A percentile compares a stretch with the other conserved stretches of the same genome.
Evolutionary conservation across 2,113 vertebrate genomes (phyloP).

Genomic region (Actinemys pallida): DNA sequence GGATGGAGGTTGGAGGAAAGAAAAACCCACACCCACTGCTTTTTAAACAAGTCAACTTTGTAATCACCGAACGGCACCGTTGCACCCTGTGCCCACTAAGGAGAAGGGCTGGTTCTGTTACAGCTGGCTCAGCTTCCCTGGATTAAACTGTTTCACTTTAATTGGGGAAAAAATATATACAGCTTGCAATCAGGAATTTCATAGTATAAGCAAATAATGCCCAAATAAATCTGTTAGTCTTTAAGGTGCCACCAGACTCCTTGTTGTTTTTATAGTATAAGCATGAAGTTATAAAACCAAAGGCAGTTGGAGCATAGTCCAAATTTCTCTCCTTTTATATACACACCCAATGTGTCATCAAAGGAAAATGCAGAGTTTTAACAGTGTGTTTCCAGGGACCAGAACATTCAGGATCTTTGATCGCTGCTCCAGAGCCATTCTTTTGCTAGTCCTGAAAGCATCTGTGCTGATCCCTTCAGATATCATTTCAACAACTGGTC

Average conservation of each 20-base stretch:
- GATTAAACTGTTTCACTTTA: not conserved
- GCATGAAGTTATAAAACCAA: not conserved
- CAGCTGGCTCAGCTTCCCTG: not conserved
- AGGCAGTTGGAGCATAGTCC: not conserved
- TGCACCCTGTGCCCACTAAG: not conserved
- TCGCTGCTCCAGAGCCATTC: fast-evolving
- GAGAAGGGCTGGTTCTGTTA: not conserved
- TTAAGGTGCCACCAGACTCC: too few species aligned
- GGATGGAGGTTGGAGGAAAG: not conserved
- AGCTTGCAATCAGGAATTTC: not conserved
- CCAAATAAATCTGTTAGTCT: too few species aligned
- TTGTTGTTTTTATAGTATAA: too few species aligned
- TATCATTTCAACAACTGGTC: not conserved
- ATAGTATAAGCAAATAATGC: not conserved
- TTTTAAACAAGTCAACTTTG: not conserved
- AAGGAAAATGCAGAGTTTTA: not conserved
- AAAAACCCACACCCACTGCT: not conserved
- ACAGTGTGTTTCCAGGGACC: not conserved
- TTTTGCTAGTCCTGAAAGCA: not conserved
- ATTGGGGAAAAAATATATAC: not conserved
- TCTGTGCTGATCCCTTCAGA: not conserved
- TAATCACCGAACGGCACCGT: not conserved
- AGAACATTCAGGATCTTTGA: not conserved
- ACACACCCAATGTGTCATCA: not conserved
- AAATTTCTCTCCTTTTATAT: fast-evolving